Base-by-base conservation (phyloP, 2,888 invertebrate species). In the Ectobius pallidus region DNA sequence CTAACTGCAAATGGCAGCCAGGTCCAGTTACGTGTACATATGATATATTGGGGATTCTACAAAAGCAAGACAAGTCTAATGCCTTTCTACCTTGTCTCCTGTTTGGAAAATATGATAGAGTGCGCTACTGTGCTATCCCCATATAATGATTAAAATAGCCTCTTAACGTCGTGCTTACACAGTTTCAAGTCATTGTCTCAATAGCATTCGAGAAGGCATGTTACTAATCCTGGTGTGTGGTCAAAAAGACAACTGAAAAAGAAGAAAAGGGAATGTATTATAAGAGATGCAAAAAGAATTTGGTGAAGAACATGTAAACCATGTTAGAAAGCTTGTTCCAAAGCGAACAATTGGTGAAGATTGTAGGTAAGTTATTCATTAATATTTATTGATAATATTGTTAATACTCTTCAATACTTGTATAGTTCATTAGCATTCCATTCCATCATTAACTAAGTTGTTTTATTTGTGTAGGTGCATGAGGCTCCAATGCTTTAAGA, bases 261-360 rank as follows among this genome's bases (percentile, higher is more conserved):
- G 49, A 49, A 49, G 49, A 16, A 49, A 16, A 49, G n/a, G 49
- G 49, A 49, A 49, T 49, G 49, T 49, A 49, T 49, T 49, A n/a
- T 49, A 49, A 49, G 6, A 49, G 49, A 49, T 49, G 49, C 49
- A 49, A 49, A 49, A 49, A n/a, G 9, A 11, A 49, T 16, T 4
- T 11, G 49, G 49, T 49, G 49, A 49, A 49, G n/a, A 49, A n/a
- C 16, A 49, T 49, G 4, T 49, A 49, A 49, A 49, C 20, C 20
- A 42, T 42, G 49, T 49, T 49, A n/a, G 20, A 11, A 49, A 49
- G n/a, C n/a, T 49, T 49, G 49, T 49, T 49, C 9, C 4, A 18
- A n/a, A 49, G n/a, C 49, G n/a, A 49, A 49, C 49, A 49, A 49
- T 11, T 49, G 49, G n/a, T 16, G 49, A 49, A 49, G 49, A 49